These are phyloP conservation scores for Pseudomyrmex concolor DNA, from an alignment of 1,140 invertebrate genomes.

Conservation along the genomic window DNA sequence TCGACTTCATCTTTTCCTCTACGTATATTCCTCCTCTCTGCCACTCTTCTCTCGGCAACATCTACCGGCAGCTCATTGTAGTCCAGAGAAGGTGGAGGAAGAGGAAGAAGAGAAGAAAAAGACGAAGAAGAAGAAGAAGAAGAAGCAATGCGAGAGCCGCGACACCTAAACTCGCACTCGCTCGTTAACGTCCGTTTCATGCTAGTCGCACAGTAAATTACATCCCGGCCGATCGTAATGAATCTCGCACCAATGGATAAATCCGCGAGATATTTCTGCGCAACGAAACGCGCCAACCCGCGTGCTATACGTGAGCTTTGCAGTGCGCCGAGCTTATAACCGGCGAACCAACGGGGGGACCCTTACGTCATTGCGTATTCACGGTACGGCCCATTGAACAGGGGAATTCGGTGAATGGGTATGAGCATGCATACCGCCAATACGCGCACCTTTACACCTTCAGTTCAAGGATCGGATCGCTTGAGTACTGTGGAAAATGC, in stretches of 20 bases:
- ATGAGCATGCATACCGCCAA: slow-evolving; percentile 61
- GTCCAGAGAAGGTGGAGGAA: slow-evolving; percentile 20
- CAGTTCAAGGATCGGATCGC: slow-evolving; percentile 24
- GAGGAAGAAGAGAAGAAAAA: not conserved
- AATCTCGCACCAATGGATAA: slow-evolving; percentile 67
- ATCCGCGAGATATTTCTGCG: slow-evolving; percentile 54
- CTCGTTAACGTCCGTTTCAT: slow-evolving; percentile 72
- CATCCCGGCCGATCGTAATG: slow-evolving; percentile 73
- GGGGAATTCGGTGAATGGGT: slow-evolving; percentile 82
- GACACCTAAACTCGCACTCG: slow-evolving; percentile 69
- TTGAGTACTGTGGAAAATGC: slow-evolving; percentile 2
- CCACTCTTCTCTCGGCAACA: slow-evolving; percentile 38
- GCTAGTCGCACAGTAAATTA: slow-evolving; percentile 71
- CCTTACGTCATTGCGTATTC: slow-evolving; percentile 81
- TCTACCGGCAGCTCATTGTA: slow-evolving; percentile 61
- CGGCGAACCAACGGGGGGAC: slow-evolving; percentile 48
- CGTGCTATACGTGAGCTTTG: not conserved
- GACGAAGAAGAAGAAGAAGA: slow-evolving; percentile 16
- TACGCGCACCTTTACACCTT: slow-evolving; percentile 35
- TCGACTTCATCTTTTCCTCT: slow-evolving; percentile 69
- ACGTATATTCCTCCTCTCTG: slow-evolving; percentile 50
- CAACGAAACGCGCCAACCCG: slow-evolving; percentile 26
- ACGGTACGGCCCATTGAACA: slow-evolving; percentile 78
- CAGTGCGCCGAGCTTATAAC: slow-evolving; percentile 50
- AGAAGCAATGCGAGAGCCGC: slow-evolving; percentile 51